Evolutionary conservation across 1,140 invertebrate species (phyloP).

Genomic region (Ectropis grisescens): DNA sequence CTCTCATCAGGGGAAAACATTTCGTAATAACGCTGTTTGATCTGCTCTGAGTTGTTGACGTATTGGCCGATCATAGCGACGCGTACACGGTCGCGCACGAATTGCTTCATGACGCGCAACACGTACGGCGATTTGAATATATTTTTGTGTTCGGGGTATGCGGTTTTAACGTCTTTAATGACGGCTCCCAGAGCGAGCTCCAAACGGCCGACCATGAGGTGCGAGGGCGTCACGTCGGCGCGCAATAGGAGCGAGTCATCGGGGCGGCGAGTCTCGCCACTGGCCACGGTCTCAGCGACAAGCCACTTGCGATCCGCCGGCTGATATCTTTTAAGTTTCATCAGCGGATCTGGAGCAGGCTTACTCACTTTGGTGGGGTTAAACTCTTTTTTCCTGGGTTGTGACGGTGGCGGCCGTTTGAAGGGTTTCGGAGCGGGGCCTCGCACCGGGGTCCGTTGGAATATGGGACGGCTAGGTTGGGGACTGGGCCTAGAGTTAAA

Average conservation of each 20-base stretch:
- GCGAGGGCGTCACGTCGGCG: conserved; percentile 14
- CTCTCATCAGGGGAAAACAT: too few relatives aligned
- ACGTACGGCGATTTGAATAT: conserved; percentile 7
- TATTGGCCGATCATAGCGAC: conserved; percentile 30
- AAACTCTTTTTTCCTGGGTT: conserved; percentile 11
- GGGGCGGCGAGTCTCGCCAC: neutral
- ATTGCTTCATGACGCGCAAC: conserved; percentile 26
- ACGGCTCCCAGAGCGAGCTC: conserved; percentile 40
- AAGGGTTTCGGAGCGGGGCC: too few relatives aligned
- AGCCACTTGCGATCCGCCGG: conserved; percentile 11
- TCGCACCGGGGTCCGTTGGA: too few relatives aligned
- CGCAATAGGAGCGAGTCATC: conserved; percentile 7
- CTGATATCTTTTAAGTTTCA: conserved; percentile 12
- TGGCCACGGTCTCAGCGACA: conserved; percentile 5
- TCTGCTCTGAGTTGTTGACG: conserved; percentile 18
- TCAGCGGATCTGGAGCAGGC: conserved; percentile 6
- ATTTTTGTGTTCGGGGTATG: conserved; percentile 2
- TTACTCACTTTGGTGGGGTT: conserved; percentile 23
- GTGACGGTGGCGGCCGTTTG: neutral
- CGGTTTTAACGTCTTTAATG: conserved; percentile 26
- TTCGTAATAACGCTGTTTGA: conserved; percentile 13
- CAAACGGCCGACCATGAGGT: conserved; percentile 33
- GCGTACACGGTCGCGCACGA: conserved; percentile 33
- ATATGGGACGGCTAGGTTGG: neutral
- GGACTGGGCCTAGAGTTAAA: neutral